Evolutionary conservation across 2,113 vertebrate genomes (phyloP), one percentile per base, ranked within the genome.

Genomic region (Salvelinus sp.): DNA sequence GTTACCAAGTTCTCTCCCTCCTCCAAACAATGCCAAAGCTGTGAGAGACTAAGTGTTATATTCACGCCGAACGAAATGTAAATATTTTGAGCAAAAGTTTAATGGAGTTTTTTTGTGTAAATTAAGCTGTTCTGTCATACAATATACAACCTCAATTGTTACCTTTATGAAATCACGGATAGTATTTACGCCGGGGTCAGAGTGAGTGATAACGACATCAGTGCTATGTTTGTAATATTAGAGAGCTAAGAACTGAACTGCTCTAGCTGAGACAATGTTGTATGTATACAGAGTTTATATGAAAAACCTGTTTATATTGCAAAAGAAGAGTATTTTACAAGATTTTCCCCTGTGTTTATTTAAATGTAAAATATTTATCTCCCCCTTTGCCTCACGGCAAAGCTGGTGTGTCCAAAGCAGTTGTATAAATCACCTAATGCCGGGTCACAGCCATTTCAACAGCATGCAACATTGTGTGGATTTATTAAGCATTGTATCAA

Each of bases 271-370:
- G 60, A 81, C 86, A 79, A 69, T 74, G 47, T 79, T 71, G 79
- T 44, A 78, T 81, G 83, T 82, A 83, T 89, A 87, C 89, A 87
- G 83, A 86, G 71, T 92, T 93, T 91, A 91, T 85, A 92, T 81
- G 80, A 88, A 86, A 88, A 86, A 84, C 87, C 82, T 93, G 91
- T 93, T 93, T 93, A 92, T 83, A 90, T 84, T 90, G 88, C 89
- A 87, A 86, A 92, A 92, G 89, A 91, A 90, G 89, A 90, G 87
- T 77, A 86, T 91, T 93, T 91, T 91, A 90, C 88, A 89, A 88
- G 90, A 74, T 75, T 79, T 74, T 76, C 84, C 62, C 74, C 63
- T 72, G 82, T 86, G 88, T 90, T 79, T 90, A 89, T 92, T 90
- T 87, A 79, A 90, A 88, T 87, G 76, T 84, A 82, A 91, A 92